Base-by-base conservation (phyloP, 1,140 invertebrate species). In the Cyclargus thomasi region DNA sequence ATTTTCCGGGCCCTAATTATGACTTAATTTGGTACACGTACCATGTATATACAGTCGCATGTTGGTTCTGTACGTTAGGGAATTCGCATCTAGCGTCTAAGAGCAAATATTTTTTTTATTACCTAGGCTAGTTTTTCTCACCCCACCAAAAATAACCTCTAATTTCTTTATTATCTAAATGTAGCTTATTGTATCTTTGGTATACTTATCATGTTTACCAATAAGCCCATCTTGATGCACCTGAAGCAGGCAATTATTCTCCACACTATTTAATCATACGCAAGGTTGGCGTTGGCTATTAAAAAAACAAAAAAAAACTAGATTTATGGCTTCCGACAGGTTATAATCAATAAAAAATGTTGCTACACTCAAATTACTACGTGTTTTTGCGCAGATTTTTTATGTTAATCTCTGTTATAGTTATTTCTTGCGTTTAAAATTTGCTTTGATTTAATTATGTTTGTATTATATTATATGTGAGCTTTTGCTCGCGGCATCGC, bases 301-400 rank as follows among this genome's bases (percentile, higher is more conserved):
- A 47, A 47, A 47, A 47, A 47, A 29, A 29, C 5, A 29, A n/a
- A n/a, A 57, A 59, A 59, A 59, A 59, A 59, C 18, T 59, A 59
- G 55, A 59, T 59, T 59, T 59, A 59, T 59, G 55, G 20, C 55
- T 59, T 59, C 55, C 55, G 55, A 59, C 55, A 59, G 55, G 18
- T 59, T 21, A 20, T 55, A 6, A 17, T 55, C n/a, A 55, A 5
- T 55, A 59, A 59, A 59, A 59, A 59, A 59, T 59, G 20, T 59
- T 59, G 20, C 20, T 11, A 59, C 55, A 17, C 55, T 59, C 4
- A 59, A 59, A 59, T 18, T 20, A 20, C 55, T 59, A 20, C 18
- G 20, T 6, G 55, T 59, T 59, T 59, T 59, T 59, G 55, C 20
- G 55, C 55, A 59, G 55, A 59, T 21, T 59, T 59, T 59, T 47